Evolutionary conservation across 2,888 invertebrate species (phyloP).

Genomic region (Pinctada fucata): DNA sequence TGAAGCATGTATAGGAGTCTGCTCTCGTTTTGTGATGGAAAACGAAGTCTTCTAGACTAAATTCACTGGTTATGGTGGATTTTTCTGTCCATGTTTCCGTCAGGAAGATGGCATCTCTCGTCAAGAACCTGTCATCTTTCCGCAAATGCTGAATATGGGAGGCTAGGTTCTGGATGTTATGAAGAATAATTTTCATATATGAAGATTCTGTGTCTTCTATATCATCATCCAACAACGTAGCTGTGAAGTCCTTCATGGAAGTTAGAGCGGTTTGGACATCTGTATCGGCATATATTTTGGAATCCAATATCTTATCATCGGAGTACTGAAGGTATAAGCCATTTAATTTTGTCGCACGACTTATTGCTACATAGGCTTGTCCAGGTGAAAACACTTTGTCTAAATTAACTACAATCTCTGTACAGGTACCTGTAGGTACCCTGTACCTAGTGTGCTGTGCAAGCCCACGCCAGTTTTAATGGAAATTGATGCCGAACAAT

Average conservation of each 20-base stretch:
- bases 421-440: slow-evolving; percentile 1
- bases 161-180: not conserved
- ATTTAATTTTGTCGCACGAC: slow-evolving; percentile 2
- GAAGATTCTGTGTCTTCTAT: not conserved
- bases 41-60: not conserved
- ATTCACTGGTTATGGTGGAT: not conserved
- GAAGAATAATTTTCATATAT: not conserved
- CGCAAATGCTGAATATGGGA: not conserved
- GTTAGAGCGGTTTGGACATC: not conserved
- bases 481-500: too few relatives aligned
- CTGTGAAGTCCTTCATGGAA: not conserved
- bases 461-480: slow-evolving; percentile 37
- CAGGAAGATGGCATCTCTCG: slow-evolving; percentile 7
- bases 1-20: not conserved
- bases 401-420: slow-evolving; percentile 28
- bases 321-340: slow-evolving; percentile 13
- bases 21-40: not conserved
- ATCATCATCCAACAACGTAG: not conserved
- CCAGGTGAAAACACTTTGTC: too few relatives aligned
- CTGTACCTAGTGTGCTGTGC: slow-evolving; percentile 37
- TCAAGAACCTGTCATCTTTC: not conserved
- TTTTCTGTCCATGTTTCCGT: slow-evolving; percentile 15
- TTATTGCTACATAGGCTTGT: slow-evolving; percentile 26
- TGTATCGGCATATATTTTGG: slow-evolving; percentile 5
- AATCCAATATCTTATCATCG: slow-evolving; percentile 4